Conservation (phyloP, 2,888 invertebrate genomes). For the Pediacus dermestoides region DNA sequence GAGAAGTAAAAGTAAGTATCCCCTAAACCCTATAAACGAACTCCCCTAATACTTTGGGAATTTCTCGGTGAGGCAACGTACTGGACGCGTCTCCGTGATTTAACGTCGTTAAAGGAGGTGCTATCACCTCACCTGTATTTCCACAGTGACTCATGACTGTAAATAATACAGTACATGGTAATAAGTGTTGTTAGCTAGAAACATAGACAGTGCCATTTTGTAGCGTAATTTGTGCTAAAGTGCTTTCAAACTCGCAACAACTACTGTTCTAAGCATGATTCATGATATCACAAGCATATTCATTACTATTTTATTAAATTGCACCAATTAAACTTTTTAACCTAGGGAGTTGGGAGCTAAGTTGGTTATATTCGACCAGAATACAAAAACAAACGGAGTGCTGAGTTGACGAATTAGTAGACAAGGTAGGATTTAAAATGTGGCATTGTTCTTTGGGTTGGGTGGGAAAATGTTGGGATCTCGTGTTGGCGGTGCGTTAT, state of each 20-base stretch:
- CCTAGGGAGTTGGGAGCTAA: no score
- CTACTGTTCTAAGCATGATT: slow-evolving; percentile 26
- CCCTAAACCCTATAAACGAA: slow-evolving; percentile 26
- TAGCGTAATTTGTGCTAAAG: slow-evolving; percentile 28
- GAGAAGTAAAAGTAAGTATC: no score
- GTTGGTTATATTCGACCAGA: no score
- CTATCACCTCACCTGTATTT: slow-evolving; percentile 35
- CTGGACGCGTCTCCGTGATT: slow-evolving; percentile 28
- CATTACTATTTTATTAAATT: slow-evolving; percentile 32
- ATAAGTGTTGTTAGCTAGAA: slow-evolving; percentile 32
- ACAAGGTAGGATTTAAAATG: no score
- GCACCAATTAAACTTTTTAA: slow-evolving; percentile 24
- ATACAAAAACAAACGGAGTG: no score
- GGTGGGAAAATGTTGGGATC: no score
- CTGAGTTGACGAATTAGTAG: no score
- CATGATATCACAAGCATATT: slow-evolving; percentile 29
- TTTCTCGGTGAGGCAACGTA: slow-evolving; percentile 21
- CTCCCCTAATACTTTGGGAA: slow-evolving; percentile 22
- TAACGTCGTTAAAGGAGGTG: slow-evolving; percentile 29
- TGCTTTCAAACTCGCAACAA: slow-evolving; percentile 29
- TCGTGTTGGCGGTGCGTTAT: slow-evolving; percentile 19
- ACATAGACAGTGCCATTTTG: slow-evolving; percentile 24
- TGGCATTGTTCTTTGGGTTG: no score
- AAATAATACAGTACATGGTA: slow-evolving; percentile 36
- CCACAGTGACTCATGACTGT: slow-evolving; percentile 38